Conservation (phyloP, 2,888 invertebrate species). For the Campopleginae sp. region DNA sequence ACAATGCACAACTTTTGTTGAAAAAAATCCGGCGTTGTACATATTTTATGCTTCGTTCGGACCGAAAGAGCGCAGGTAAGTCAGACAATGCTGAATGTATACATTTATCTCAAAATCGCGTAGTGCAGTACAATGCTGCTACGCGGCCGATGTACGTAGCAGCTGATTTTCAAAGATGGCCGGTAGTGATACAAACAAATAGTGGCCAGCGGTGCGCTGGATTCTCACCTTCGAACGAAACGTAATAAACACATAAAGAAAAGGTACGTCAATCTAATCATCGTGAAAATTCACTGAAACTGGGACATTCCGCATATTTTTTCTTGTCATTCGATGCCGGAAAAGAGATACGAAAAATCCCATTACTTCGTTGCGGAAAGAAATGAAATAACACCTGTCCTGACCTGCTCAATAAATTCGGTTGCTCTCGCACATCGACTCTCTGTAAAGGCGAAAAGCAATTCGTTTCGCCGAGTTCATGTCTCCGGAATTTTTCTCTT, state of each 20-base stretch:
- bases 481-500: background rate
- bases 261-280: constrained; percentile 45
- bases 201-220: constrained; percentile 71
- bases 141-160: constrained; percentile 55
- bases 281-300: background rate
- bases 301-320: background rate
- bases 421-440: constrained; percentile 28
- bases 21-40: background rate
- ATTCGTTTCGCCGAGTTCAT: background rate
- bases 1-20: background rate
- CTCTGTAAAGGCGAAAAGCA: background rate
- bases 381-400: constrained; percentile 68
- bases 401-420: constrained; percentile 77
- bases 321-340: constrained; percentile 4
- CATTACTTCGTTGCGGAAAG: constrained; percentile 12
- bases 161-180: constrained; percentile 80
- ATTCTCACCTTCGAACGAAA: constrained; percentile 60
- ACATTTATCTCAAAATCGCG: constrained; percentile 10
- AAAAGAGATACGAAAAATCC: background rate
- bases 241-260: constrained; percentile 46
- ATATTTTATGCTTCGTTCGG: constrained; percentile 35
- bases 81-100: constrained; percentile 35
- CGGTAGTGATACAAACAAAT: constrained; percentile 77
- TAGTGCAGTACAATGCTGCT: constrained; percentile 52
- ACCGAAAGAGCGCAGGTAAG: constrained; percentile 50